Base-by-base conservation (phyloP, 2,797 vertebrate species). In the Picus viridis region DNA sequence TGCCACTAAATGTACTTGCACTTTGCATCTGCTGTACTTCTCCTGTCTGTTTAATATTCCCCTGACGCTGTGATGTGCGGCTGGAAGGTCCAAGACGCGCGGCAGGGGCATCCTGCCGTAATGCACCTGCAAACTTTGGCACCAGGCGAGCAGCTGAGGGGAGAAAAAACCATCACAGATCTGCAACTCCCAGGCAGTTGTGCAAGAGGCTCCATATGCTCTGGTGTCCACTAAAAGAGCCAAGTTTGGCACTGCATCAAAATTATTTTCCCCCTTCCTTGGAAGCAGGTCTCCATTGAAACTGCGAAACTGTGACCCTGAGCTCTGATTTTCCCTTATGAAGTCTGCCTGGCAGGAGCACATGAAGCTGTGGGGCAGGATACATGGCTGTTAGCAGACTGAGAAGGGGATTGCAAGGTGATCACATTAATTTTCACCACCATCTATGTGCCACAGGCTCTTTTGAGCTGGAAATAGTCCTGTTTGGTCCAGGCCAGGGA, bases 121-220 rank as follows among this genome's bases (percentile, higher is more conserved):
- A 24, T 63, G 90, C 93, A 93, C 86, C 93, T 94, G 90, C 81
- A 94, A 94, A 75, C 65, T 41, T 53, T 90, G 86, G 92, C 93
- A 76, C 32, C 39, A 58, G 84, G 70, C 18, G 14, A 87, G 84
- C 78, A 90, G 82, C 88, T 78, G 94, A 92, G 86, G 39, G 81
- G 59, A 81, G 62, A 32, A 67, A 84, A 84, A 16, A 29, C 7
- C 70, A 78, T 54, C 86, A 47, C 59, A 87, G 88, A 71, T 32
- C 72, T 72, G 88, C 69, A 90, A 68, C 73, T 92, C 92, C 76
- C 34, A 11, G 64, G 69, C 65, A 85, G 69, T 65, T 15, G 51
- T 49, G 78, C 0, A 23, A 94, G 93, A 84, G 59, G 90, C 86
- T 94, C 96, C 95, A 87, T 94, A 95, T 92, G 95, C 76, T 96